Evolutionary conservation across 2,113 vertebrate genomes (phyloP).

Genomic region (Pteruthius melanotis): DNA sequence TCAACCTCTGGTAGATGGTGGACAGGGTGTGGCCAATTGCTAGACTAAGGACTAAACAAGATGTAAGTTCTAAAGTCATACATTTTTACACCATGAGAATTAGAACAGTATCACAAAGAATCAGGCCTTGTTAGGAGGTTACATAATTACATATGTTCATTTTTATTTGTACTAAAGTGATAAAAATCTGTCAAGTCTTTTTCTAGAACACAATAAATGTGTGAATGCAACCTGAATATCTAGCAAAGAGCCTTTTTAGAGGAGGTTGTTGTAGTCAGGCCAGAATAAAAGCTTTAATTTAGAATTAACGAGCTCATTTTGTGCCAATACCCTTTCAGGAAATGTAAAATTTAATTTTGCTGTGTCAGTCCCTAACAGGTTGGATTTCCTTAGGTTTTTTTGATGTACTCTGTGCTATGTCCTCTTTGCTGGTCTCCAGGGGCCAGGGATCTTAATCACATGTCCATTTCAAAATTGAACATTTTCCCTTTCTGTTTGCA

Average conservation of each 20-base stretch:
- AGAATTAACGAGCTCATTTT: background rate
- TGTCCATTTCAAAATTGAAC: background rate
- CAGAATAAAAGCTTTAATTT: constrained; percentile 28
- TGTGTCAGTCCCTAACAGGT: background rate
- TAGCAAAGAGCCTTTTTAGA: background rate
- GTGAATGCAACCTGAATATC: background rate
- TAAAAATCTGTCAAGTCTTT: background rate
- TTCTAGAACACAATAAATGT: background rate
- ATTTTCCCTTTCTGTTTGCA: background rate
- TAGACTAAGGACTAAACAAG: background rate
- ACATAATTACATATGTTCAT: background rate
- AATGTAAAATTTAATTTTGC: background rate
- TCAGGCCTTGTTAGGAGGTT: background rate
- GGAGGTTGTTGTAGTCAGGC: background rate
- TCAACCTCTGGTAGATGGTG: background rate
- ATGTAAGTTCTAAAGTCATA: background rate
- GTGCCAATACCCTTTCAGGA: background rate
- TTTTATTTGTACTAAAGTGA: constrained; percentile 21
- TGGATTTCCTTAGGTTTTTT: background rate
- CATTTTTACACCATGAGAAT: background rate
- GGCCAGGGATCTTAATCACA: background rate
- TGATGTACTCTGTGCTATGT: background rate
- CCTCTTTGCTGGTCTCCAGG: background rate
- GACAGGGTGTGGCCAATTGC: background rate
- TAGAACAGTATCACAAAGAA: background rate